Evolutionary conservation across 2,888 invertebrate genomes (phyloP).

Genomic region (Synanthedon formicaeformis): DNA sequence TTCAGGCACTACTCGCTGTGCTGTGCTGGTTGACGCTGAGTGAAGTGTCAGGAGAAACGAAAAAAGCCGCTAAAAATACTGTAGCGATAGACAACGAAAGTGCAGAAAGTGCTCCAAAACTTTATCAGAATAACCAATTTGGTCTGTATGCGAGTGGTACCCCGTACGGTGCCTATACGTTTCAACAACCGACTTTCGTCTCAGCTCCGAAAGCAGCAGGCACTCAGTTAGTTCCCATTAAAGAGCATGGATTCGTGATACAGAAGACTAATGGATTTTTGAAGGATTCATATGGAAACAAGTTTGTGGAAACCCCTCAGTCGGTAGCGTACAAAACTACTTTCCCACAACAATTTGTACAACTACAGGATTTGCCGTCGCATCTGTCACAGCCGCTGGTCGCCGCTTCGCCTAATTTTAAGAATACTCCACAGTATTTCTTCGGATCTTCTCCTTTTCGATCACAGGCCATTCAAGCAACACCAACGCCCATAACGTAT

Average conservation of each 20-base stretch:
- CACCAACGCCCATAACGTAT: constrained; percentile 21
- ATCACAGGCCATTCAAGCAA: constrained; percentile 27
- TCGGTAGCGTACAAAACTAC: constrained; percentile 36
- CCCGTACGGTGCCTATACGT: constrained; percentile 49
- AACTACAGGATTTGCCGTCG: constrained; percentile 49
- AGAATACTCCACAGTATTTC: constrained; percentile 27
- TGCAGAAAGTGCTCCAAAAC: constrained; percentile 40
- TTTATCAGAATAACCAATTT: constrained; percentile 36
- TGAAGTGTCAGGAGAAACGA: constrained; percentile 23
- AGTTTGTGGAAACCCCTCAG: constrained; percentile 40
- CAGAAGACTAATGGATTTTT: constrained; percentile 37
- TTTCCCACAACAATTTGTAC: constrained; percentile 50
- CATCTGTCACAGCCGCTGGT: constrained; percentile 52
- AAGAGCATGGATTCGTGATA: constrained; percentile 26
- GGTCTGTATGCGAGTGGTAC: constrained; percentile 49
- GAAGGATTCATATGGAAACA: constrained; percentile 58
- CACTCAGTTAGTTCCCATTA: constrained; percentile 34
- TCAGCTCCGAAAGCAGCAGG: constrained; percentile 28
- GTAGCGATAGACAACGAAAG: constrained; percentile 33
- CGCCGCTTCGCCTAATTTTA: constrained; percentile 24
- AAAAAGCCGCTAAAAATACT: constrained; percentile 22
- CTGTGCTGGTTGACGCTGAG: constrained; percentile 36
- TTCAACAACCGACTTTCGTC: constrained; percentile 34
- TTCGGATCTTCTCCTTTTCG: constrained; percentile 36
- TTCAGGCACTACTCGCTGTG: constrained; percentile 39